These are phyloP conservation scores for Narcine bancroftii DNA, from an alignment of 2,113 vertebrate genomes.

Conservation along the genomic window DNA sequence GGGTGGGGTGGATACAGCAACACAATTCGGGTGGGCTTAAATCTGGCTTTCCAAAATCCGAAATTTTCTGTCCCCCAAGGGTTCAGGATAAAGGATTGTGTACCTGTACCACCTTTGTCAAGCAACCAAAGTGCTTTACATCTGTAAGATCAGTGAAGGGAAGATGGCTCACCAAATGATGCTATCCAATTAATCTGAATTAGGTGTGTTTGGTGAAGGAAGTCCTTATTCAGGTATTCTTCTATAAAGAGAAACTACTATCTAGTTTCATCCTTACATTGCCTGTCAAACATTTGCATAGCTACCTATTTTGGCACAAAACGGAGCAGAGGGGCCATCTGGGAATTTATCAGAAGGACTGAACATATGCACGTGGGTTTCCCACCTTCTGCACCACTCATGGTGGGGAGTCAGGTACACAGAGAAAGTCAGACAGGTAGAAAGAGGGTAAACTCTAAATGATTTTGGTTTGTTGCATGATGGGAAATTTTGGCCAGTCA, in stretches of 20 bases:
- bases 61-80: too few relatives aligned
- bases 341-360: background rate
- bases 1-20: too few relatives aligned
- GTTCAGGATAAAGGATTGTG: too few relatives aligned
- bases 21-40: too few relatives aligned
- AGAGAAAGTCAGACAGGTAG: background rate
- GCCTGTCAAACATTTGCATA: background rate
- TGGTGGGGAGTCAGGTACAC: too few relatives aligned
- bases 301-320: background rate
- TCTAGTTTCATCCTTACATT: background rate
- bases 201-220: background rate
- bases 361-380: background rate
- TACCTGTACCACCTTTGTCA: too few relatives aligned
- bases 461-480: background rate
- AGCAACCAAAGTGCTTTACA: background rate
- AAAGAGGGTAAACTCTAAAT: background rate
- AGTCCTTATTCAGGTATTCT: background rate
- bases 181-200: background rate
- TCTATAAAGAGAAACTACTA: background rate
- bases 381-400: background rate
- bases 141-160: background rate
- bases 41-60: too few relatives aligned
- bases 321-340: background rate
- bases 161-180: background rate
- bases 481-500: background rate